Conservation (phyloP, 2,888 invertebrate species). For the Eupithecia subumbrata region DNA sequence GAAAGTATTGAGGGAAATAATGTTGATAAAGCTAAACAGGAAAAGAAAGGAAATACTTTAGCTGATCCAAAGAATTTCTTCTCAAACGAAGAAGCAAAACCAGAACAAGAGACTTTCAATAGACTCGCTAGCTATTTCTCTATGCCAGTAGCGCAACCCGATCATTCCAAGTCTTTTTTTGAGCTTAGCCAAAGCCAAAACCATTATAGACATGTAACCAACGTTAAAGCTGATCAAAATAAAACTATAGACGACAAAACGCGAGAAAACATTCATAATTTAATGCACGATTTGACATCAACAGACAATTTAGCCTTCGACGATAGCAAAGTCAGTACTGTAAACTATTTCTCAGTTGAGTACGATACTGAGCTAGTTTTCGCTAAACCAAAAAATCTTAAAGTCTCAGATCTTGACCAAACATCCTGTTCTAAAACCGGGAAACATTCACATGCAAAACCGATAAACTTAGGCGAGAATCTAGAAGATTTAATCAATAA, state of each 20-base stretch:
- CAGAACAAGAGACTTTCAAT: slow-evolving; percentile 56
- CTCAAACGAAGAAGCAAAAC: slow-evolving; percentile 34
- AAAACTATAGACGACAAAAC: slow-evolving; percentile 43
- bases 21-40: slow-evolving; percentile 8
- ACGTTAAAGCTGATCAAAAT: slow-evolving; percentile 46
- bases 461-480: background rate
- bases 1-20: background rate
- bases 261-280: slow-evolving; percentile 53
- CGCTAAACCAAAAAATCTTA: slow-evolving; percentile 5
- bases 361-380: slow-evolving; percentile 48
- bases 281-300: slow-evolving; percentile 71
- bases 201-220: slow-evolving; percentile 65
- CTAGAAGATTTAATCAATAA: background rate
- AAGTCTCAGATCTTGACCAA: background rate
- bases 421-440: background rate
- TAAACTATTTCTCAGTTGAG: slow-evolving; percentile 72
- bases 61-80: slow-evolving; percentile 70
- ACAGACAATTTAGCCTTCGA: slow-evolving; percentile 54
- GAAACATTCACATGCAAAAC: background rate
- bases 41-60: slow-evolving; percentile 40
- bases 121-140: slow-evolving; percentile 76
- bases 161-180: slow-evolving; percentile 79
- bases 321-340: slow-evolving; percentile 61
- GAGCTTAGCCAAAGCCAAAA: slow-evolving; percentile 78
- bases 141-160: slow-evolving; percentile 67